Evolutionary conservation across 2,797 vertebrate genomes (phyloP).

Genomic region (Arctocebus calabarensis): DNA sequence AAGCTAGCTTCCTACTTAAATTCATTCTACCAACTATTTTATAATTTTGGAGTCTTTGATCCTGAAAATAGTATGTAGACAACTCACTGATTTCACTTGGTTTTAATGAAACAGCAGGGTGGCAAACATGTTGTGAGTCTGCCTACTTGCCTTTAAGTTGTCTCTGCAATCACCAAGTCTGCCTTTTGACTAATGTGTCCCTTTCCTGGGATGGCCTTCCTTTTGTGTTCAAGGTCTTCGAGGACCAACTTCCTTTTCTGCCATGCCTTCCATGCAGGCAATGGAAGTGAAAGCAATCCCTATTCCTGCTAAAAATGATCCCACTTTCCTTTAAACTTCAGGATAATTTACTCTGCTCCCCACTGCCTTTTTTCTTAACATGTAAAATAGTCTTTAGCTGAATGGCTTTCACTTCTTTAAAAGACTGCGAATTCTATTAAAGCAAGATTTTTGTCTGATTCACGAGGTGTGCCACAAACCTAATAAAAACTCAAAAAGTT

Average conservation of each 20-base stretch:
- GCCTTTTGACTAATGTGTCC: not conserved
- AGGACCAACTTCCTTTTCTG: not conserved
- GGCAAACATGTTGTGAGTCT: not conserved
- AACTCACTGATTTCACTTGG: not conserved
- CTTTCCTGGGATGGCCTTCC: not conserved
- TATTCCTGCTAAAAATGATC: not conserved
- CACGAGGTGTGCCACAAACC: not conserved
- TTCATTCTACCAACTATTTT: not conserved
- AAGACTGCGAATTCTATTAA: constrained; percentile 24
- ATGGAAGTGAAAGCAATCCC: not conserved
- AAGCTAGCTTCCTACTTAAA: constrained; percentile 20
- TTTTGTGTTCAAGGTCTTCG: not conserved
- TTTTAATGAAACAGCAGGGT: not conserved
- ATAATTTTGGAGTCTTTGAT: constrained; percentile 19
- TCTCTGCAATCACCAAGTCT: not conserved
- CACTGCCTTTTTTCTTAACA: not conserved
- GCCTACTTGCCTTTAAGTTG: not conserved
- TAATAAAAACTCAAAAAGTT: constrained; percentile 12
- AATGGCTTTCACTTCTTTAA: constrained; percentile 25
- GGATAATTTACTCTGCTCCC: not conserved
- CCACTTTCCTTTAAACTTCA: not conserved
- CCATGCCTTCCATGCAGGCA: not conserved
- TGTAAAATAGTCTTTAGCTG: not conserved
- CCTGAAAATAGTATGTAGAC: not conserved
- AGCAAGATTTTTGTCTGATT: constrained; percentile 32